Percentiles rank a stretch among this genome's conserved stretches.
These are phyloP conservation scores for Pectinophora gossypiella DNA, from an alignment of 1,140 invertebrate species.

Conservation along the genomic window DNA sequence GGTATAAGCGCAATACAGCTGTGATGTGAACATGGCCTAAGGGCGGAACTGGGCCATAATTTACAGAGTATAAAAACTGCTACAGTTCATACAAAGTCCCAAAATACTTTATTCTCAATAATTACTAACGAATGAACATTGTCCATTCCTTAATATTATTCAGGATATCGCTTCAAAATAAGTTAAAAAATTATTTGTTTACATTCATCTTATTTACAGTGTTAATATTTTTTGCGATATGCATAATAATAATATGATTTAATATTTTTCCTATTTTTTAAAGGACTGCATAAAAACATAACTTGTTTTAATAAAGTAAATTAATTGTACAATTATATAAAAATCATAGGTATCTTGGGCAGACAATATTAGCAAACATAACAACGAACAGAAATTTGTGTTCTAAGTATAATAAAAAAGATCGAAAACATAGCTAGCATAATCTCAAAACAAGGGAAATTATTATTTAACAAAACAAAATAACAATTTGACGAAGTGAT, in stretches of 20 bases:
- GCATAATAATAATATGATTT: conserved; percentile 50
- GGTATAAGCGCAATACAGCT: too few species aligned
- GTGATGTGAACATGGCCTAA: too few species aligned
- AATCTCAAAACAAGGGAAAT: conserved; percentile 44
- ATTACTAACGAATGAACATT: background rate
- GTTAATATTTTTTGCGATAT: conserved; percentile 54
- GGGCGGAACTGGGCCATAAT: conserved; percentile 44
- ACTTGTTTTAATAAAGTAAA: conserved; percentile 50
- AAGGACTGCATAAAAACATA: conserved; percentile 57
- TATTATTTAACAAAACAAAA: too few species aligned
- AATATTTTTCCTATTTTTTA: conserved; percentile 58
- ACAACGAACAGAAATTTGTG: conserved; percentile 66
- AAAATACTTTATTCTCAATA: conserved; percentile 29
- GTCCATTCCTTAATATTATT: conserved; percentile 16
- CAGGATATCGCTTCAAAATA: conserved; percentile 39
- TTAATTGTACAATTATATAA: conserved; percentile 54
- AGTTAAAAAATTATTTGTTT: conserved; percentile 62
- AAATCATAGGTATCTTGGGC: conserved; percentile 46
- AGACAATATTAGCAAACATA: conserved; percentile 65
- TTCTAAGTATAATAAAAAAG: conserved; percentile 24
- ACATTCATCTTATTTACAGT: conserved; percentile 62
- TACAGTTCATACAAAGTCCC: conserved; percentile 34
- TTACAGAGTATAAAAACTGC: conserved; percentile 39
- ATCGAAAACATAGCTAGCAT: conserved; percentile 45
- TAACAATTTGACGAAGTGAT: too few species aligned